Evolutionary conservation across 2,888 invertebrate species (phyloP).

Genomic region (Gasteruption jaculator): DNA sequence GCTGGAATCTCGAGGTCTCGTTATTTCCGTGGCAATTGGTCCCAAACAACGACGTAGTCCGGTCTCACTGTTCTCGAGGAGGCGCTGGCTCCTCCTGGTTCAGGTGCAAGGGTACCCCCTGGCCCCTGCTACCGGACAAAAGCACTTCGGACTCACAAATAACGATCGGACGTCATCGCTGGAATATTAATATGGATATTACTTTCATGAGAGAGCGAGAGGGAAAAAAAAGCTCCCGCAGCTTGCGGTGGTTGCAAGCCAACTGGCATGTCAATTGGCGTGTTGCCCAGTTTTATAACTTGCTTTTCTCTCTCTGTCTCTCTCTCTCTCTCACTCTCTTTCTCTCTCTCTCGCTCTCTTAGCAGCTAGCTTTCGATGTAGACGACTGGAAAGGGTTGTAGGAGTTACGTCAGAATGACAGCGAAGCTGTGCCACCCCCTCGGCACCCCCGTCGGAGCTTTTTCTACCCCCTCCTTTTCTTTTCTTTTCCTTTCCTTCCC

Average conservation of each 20-base stretch:
- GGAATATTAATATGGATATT: constrained; percentile 37
- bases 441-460: too few relatives aligned
- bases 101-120: too few relatives aligned
- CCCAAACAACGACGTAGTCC: too few relatives aligned
- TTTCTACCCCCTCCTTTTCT: not conserved
- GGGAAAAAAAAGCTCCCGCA: constrained; percentile 35
- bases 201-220: constrained; percentile 15
- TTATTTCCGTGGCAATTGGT: too few relatives aligned
- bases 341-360: constrained; percentile 18
- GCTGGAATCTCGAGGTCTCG: too few relatives aligned
- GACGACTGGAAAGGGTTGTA: too few relatives aligned
- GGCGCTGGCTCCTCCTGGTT: too few relatives aligned
- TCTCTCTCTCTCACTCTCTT: constrained; percentile 19
- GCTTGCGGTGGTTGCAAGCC: constrained; percentile 46
- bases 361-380: too few relatives aligned
- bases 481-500: constrained; percentile 3
- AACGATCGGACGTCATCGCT: constrained; percentile 40
- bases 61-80: too few relatives aligned
- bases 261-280: constrained; percentile 52
- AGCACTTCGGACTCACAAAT: constrained; percentile 37
- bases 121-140: too few relatives aligned
- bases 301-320: constrained; percentile 31
- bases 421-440: too few relatives aligned
- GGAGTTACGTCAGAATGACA: too few relatives aligned
- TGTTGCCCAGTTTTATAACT: constrained; percentile 51